These are phyloP conservation scores for Podotricha telesiphe DNA, from an alignment of 2,888 invertebrate species.

Conservation along the genomic window DNA sequence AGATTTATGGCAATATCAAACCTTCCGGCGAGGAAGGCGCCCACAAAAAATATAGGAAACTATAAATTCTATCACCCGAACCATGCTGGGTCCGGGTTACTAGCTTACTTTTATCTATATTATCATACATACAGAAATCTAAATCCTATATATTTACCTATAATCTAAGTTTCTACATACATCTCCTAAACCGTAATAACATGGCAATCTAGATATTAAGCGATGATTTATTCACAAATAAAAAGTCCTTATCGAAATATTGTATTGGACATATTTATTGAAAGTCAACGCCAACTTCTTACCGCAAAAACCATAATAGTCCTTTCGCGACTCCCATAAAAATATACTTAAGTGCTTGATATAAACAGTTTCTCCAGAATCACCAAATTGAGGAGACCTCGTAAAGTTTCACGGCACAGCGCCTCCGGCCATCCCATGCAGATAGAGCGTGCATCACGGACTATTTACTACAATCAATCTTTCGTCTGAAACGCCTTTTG, in stretches of 20 bases:
- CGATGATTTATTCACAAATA: neutral
- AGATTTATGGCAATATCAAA: too few relatives aligned
- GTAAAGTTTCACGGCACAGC: constrained; percentile 66
- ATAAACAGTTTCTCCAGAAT: constrained; percentile 26
- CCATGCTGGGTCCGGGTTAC: too few relatives aligned
- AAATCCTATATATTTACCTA: too few relatives aligned
- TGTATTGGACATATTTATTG: neutral
- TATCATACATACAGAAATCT: too few relatives aligned
- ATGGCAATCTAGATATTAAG: too few relatives aligned
- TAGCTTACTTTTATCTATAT: too few relatives aligned
- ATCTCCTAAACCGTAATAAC: too few relatives aligned
- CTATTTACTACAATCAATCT: constrained; percentile 76
- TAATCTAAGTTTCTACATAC: too few relatives aligned
- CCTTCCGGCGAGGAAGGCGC: too few relatives aligned
- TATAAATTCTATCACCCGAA: too few relatives aligned
- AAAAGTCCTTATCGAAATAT: too few relatives aligned
- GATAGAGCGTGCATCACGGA: constrained; percentile 60
- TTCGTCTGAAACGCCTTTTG: constrained; percentile 41
- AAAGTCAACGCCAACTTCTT: neutral
- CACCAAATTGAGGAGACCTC: constrained; percentile 47
- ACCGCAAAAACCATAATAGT: neutral
- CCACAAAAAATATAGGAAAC: too few relatives aligned
- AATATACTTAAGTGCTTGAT: constrained; percentile 17
- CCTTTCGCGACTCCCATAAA: neutral
- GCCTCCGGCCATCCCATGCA: constrained; percentile 56